phyloP scores from a whole-genome alignment of 2,888 invertebrate genomes.

The Mythimna pallens region DNA sequence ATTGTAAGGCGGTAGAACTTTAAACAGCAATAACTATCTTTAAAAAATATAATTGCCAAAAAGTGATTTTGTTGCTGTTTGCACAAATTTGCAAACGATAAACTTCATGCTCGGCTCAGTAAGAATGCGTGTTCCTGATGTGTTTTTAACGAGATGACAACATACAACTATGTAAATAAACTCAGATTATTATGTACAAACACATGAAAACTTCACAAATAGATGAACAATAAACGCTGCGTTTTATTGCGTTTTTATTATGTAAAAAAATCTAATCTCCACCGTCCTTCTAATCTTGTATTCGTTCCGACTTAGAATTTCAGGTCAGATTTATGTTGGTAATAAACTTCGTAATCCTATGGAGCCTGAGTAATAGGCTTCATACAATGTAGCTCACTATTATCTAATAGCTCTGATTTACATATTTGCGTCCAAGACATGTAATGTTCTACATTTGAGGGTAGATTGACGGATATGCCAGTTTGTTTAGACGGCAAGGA shows the following conservation, averaged over 20 bases:
- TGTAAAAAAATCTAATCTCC: conserved; percentile 23
- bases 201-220: conserved; percentile 55
- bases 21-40: neutral
- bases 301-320: conserved; percentile 33
- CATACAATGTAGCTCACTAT: conserved; percentile 18
- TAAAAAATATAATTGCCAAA: conserved; percentile 18
- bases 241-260: conserved; percentile 61
- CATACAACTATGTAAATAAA: conserved; percentile 48
- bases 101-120: conserved; percentile 30
- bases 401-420: conserved; percentile 36
- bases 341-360: conserved; percentile 31
- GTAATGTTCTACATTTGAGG: conserved; percentile 30
- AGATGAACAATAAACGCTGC: conserved; percentile 53
- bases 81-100: conserved; percentile 25
- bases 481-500: conserved; percentile 64
- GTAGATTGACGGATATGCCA: conserved; percentile 57
- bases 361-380: conserved; percentile 15
- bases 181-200: conserved; percentile 51
- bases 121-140: conserved; percentile 31
- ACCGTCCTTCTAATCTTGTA: conserved; percentile 35
- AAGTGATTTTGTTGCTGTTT: conserved; percentile 21
- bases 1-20: neutral
- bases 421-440: conserved; percentile 34
- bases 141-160: conserved; percentile 54
- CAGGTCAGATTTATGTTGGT: conserved; percentile 27